phyloP scores from a whole-genome alignment of 2,888 invertebrate genomes.

The Bembecia ichneumoniformis region DNA sequence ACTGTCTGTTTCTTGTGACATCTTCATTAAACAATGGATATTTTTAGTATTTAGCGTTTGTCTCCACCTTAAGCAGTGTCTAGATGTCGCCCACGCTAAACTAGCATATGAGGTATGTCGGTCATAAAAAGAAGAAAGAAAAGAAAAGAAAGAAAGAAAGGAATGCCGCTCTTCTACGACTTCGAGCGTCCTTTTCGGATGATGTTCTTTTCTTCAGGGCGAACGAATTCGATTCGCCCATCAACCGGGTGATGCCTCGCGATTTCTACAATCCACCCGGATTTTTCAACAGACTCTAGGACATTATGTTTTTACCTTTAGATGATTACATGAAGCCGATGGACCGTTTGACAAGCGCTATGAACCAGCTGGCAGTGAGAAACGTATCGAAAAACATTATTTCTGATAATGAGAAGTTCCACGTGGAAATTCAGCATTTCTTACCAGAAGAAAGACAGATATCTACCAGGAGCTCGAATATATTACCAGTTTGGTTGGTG shows the following conservation, averaged over 20 bases:
- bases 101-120: no score
- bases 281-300: constrained; percentile 27
- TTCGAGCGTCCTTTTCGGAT: constrained; percentile 41
- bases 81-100: no score
- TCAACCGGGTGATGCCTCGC: constrained; percentile 20
- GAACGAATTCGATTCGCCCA: constrained; percentile 24
- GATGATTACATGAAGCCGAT: constrained; percentile 33
- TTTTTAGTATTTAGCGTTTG: no score
- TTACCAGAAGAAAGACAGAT: constrained; percentile 81
- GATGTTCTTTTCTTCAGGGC: constrained; percentile 40
- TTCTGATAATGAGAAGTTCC: constrained; percentile 71
- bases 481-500: no score
- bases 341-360: constrained; percentile 36
- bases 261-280: constrained; percentile 15
- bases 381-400: constrained; percentile 59
- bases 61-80: no score
- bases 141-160: no score
- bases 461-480: no score
- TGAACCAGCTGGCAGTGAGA: constrained; percentile 48
- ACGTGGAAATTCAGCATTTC: constrained; percentile 84
- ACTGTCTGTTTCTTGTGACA: no score
- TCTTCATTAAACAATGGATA: no score
- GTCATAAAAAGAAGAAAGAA: no score
- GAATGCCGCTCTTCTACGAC: constrained; percentile 38
- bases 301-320: constrained; percentile 22